A percentile compares a stretch with the other conserved stretches of the same genome.
Conservation (phyloP, 35 echinoderm and acorn worm species). For the Nesometra sesokonis region DNA sequence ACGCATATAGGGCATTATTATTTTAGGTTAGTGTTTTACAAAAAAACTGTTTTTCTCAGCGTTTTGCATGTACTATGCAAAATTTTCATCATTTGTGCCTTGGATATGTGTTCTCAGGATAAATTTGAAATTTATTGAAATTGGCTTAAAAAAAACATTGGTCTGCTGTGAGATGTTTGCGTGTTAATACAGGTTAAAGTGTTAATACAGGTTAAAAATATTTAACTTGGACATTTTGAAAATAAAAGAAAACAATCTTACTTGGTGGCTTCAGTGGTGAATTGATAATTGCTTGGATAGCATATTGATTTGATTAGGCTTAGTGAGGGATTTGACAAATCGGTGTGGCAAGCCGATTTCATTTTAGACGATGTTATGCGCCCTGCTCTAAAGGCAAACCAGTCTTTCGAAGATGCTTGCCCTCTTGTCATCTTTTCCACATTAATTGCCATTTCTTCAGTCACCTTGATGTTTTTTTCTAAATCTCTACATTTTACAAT, state of each 20-base stretch:
- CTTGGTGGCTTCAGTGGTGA: conserved; percentile 27
- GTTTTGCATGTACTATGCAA: no score
- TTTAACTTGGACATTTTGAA: no score
- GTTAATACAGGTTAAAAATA: no score
- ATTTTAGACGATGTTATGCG: conserved; percentile 51
- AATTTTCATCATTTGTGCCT: neutral
- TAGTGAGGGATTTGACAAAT: conserved; percentile 27
- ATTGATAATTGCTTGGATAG: conserved; percentile 30
- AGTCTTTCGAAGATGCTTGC: conserved; percentile 22
- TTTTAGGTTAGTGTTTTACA: no score
- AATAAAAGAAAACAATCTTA: no score
- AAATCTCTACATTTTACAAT: neutral
- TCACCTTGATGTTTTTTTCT: conserved; percentile 1
- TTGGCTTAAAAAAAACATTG: no score
- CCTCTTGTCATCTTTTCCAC: conserved; percentile 4
- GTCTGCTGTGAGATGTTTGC: no score
- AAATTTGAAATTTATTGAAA: no score
- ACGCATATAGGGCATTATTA: no score
- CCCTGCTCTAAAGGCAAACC: conserved; percentile 33
- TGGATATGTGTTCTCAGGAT: no score
- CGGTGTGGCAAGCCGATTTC: conserved; percentile 31
- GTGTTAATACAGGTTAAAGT: no score
- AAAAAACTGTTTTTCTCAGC: no score
- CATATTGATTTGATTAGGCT: conserved; percentile 43
- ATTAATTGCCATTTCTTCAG: neutral